phyloP scores from a whole-genome alignment of 2,888 invertebrate species.

The Eustalomyia histrio region DNA sequence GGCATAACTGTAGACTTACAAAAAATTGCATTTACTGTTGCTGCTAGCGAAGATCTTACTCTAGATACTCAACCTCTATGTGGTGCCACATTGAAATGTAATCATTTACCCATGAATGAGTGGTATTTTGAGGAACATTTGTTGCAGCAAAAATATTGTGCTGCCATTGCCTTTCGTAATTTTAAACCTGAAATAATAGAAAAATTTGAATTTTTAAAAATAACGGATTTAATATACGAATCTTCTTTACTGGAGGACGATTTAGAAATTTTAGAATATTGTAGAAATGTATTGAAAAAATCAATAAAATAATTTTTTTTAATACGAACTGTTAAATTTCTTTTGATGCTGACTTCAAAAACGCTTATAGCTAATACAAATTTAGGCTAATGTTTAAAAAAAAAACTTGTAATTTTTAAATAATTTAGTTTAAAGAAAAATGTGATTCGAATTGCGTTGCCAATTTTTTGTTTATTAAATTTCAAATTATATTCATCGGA shows the following conservation, averaged over 20 bases:
- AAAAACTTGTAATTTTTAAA: too few species aligned
- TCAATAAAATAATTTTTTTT: conserved; percentile 67
- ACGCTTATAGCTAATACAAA: too few species aligned
- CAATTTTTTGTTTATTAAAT: too few species aligned
- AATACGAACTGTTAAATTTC: too few species aligned
- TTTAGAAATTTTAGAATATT: conserved; percentile 71
- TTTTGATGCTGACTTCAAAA: too few species aligned
- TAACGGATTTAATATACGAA: conserved; percentile 82
- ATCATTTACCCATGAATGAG: conserved; percentile 81
- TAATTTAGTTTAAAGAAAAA: too few species aligned
- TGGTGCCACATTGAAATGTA: conserved; percentile 85
- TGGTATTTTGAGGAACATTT: conserved; percentile 93
- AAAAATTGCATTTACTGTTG: conserved; percentile 87
- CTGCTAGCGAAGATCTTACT: conserved; percentile 81
- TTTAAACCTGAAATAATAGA: conserved; percentile 69
- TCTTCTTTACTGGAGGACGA: conserved; percentile 52
- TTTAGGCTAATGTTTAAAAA: too few species aligned
- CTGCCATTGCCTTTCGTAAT: conserved; percentile 85
- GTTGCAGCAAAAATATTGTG: conserved; percentile 87
- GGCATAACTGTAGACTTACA: conserved; percentile 90
- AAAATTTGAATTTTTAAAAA: conserved; percentile 82
- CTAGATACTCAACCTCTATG: conserved; percentile 79
- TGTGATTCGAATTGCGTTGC: too few species aligned
- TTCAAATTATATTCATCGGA: too few species aligned
- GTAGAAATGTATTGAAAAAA: conserved; percentile 72